phyloP scores from a whole-genome alignment of 1,140 invertebrate species.

The Zaprionus africanus region DNA sequence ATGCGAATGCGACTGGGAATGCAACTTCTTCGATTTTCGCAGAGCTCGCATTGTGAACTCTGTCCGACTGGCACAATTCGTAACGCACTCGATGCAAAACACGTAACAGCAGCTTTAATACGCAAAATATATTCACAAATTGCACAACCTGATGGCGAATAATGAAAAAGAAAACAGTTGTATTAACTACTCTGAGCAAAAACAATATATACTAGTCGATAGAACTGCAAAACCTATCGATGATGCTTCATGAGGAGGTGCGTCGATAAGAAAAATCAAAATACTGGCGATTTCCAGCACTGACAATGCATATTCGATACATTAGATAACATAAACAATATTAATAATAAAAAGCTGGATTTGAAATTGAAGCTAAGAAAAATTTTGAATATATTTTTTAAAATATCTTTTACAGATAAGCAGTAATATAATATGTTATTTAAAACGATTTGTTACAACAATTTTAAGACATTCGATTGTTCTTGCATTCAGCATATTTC shows the following conservation, averaged over 20 bases:
- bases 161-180: constrained; percentile 48
- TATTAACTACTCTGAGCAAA: constrained; percentile 52
- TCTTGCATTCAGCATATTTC: background rate
- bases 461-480: background rate
- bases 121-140: constrained; percentile 48
- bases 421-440: background rate
- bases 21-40: constrained; percentile 66
- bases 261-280: background rate
- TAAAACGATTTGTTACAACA: background rate
- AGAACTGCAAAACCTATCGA: constrained; percentile 24
- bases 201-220: constrained; percentile 55
- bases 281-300: background rate
- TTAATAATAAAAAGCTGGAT: too few relatives aligned
- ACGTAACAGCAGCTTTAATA: constrained; percentile 19
- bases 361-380: background rate
- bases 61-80: constrained; percentile 59
- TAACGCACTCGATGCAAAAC: constrained; percentile 30
- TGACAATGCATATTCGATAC: background rate
- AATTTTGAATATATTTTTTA: background rate
- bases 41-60: constrained; percentile 50
- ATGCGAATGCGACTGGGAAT: constrained; percentile 30
- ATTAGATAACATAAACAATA: background rate
- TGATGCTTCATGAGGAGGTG: constrained; percentile 6
- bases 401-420: background rate
- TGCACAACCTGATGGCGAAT: constrained; percentile 56